These are phyloP conservation scores for Hormaphis cornu DNA, from an alignment of 1,140 invertebrate genomes.

Conservation along the genomic window DNA sequence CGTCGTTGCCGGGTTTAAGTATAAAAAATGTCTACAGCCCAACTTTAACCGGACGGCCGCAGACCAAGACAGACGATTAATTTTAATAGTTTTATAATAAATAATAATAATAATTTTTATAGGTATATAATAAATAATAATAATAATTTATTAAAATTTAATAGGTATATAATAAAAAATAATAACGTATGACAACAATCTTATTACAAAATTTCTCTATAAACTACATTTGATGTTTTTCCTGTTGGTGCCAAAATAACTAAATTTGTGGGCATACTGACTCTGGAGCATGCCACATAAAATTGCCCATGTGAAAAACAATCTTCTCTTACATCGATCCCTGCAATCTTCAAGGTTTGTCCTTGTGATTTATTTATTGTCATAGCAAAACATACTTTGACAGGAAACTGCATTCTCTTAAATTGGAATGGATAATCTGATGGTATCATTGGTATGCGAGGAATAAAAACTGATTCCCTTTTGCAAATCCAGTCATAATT, in stretches of 20 bases:
- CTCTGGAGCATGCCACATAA: conserved; percentile 39
- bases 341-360: conserved; percentile 37
- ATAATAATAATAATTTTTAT: too few relatives aligned
- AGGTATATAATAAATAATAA: too few relatives aligned
- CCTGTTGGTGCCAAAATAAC: not conserved
- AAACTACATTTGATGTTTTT: conserved; percentile 23
- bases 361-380: conserved; percentile 46
- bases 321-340: conserved; percentile 35
- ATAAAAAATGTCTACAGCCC: too few relatives aligned
- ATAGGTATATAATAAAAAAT: too few relatives aligned
- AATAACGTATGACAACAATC: not conserved
- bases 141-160: too few relatives aligned
- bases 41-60: too few relatives aligned
- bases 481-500: conserved; percentile 4
- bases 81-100: too few relatives aligned
- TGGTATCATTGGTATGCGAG: conserved; percentile 31
- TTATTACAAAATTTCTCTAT: not conserved
- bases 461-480: conserved; percentile 30
- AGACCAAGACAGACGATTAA: too few relatives aligned
- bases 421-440: conserved; percentile 30
- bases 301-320: conserved; percentile 41
- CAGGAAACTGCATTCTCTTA: conserved; percentile 42
- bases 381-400: conserved; percentile 42
- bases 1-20: too few relatives aligned
- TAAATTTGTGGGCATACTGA: not conserved